phyloP scores from a whole-genome alignment of 2,113 vertebrate genomes.

The Mus spicilegus region DNA sequence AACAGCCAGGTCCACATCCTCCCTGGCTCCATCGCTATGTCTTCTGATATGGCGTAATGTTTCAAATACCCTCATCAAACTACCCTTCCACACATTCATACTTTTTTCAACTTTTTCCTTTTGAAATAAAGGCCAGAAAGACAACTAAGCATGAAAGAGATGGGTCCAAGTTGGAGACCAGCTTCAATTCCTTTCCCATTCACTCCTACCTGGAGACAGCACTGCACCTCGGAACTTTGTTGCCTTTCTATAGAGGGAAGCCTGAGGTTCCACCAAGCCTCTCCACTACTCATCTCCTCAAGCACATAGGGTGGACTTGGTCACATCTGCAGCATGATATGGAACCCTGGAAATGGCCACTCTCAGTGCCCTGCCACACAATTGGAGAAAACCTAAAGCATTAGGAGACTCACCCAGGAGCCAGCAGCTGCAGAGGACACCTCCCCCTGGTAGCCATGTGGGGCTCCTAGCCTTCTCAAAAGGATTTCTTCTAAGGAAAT shows the following conservation, averaged over 20 bases:
- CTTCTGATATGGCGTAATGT: neutral
- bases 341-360: neutral
- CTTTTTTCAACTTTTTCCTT: neutral
- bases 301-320: neutral
- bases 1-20: neutral
- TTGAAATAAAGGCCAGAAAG: slow-evolving; percentile 17
- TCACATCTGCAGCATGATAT: neutral
- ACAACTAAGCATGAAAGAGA: neutral
- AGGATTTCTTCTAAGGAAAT: neutral
- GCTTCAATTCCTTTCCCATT: neutral
- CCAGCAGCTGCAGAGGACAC: neutral
- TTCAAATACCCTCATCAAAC: neutral
- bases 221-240: neutral
- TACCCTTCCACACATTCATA: neutral
- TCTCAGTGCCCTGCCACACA: neutral
- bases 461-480: neutral
- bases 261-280: neutral
- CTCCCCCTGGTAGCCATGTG: neutral
- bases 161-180: neutral
- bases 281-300: neutral
- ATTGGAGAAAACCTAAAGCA: neutral
- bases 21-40: neutral
- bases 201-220: neutral
- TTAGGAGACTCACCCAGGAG: neutral
- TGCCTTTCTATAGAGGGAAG: neutral